A percentile compares a stretch with the other conserved stretches of the same genome.
phyloP scores from a whole-genome alignment of 2,797 vertebrate species.

The Buphagus erythrorhynchus region DNA sequence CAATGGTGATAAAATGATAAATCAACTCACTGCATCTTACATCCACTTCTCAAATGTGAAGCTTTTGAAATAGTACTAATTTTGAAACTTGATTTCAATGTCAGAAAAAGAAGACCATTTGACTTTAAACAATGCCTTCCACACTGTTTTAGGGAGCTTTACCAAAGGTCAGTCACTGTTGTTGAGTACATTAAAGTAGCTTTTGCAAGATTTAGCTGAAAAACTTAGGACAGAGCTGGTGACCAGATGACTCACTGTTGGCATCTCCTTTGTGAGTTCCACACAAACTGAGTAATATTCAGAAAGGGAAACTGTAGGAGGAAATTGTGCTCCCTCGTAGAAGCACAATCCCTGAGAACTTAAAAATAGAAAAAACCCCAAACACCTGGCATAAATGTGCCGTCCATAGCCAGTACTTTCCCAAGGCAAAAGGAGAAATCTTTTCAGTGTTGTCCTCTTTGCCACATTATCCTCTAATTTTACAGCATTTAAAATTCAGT shows the following conservation, averaged over 20 bases:
- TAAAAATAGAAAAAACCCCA: neutral
- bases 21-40: neutral
- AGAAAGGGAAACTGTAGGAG: constrained; percentile 24
- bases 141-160: neutral
- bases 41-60: neutral
- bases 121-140: neutral
- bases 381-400: neutral
- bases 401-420: neutral
- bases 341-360: neutral
- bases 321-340: neutral
- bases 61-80: neutral
- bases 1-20: neutral
- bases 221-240: constrained; percentile 4
- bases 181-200: neutral
- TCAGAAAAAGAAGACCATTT: neutral
- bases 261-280: constrained; percentile 2
- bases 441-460: neutral
- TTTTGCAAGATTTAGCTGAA: neutral
- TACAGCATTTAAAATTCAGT: neutral
- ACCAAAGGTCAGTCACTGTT: neutral
- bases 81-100: neutral
- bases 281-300: constrained; percentile 40
- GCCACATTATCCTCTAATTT: neutral
- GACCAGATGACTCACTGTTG: constrained; percentile 53
- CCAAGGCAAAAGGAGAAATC: neutral